Evolutionary conservation across 53 echinoderm and acorn worm genomes (phyloP), one percentile per base, ranked within the genome.

Genomic region (Echinometra lucunter): DNA sequence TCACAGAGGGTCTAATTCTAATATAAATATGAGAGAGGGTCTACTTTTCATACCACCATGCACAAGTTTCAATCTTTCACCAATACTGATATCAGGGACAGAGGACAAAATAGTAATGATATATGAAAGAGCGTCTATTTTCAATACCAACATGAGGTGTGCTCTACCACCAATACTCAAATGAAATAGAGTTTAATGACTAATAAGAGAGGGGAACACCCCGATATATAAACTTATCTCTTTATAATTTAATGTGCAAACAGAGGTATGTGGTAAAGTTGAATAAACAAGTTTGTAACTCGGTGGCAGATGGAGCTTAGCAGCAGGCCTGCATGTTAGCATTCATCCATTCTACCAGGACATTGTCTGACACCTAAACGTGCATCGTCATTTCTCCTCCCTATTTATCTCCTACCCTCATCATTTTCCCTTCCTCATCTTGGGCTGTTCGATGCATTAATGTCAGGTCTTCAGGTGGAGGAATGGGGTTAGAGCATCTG

Each of bases 291-390:
- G 42, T 6, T 78, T 78, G 38, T 78, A 40, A 42, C 40, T 21
- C 42, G 78, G 78, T 38, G 78, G 38, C 78, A 78, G 78, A 78
- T 78, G 78, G 17, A 23, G 6, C 78, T 35, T 78, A 78, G 35
- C 78, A 78, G 78, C 78, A 78, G n/a, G n/a, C n/a, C n/a, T 42
- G 78, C 37, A 78, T 78, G 38, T 21, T 78, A 42, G 78, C 78
- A 78, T 78, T 38, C 42, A 78, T 78, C 78, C 78, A 78, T 78
- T 42, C 19, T 63, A 63, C 19, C 21, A 63, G 19, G 21, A 78
- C 42, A 78, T 40, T 78, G 78, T 78, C 78, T 78, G 78, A 78
- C 78, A 78, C 78, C 38, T 78, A 78, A 78, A 78, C 78, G 78
- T 78, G 78, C 78, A 42, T 78, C 42, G 78, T 78, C 78, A 78